These are phyloP conservation scores for Diuraphis noxia DNA, from an alignment of 1,140 invertebrate species.

Conservation along the genomic window DNA sequence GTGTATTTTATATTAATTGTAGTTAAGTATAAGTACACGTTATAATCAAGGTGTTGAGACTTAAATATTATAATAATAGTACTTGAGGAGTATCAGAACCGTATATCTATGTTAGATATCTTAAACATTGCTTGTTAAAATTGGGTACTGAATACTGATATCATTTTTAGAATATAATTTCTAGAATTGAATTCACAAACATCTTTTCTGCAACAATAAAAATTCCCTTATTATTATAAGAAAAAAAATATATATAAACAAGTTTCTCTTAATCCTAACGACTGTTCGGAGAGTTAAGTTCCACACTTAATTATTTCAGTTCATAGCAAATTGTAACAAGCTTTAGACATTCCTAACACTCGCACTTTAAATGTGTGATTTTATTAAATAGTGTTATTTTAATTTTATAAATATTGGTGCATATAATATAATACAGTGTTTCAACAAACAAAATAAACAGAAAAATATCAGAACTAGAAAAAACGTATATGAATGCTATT, in stretches of 20 bases:
- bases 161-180: not conserved
- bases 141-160: not conserved
- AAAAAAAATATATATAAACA: not conserved
- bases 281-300: conserved; percentile 24
- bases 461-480: not conserved
- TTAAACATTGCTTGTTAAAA: not conserved
- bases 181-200: not conserved
- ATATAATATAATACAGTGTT: not conserved
- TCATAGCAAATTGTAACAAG: conserved; percentile 28
- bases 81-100: not conserved
- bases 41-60: not conserved
- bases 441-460: not conserved
- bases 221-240: not conserved
- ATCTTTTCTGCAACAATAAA: conserved; percentile 11
- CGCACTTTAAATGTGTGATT: conserved; percentile 1
- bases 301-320: conserved; percentile 32
- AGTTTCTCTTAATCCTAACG: conserved; percentile 18
- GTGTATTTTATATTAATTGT: not conserved
- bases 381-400: not conserved
- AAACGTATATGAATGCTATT: not conserved
- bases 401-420: not conserved
- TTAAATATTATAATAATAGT: not conserved
- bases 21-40: not conserved
- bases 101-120: not conserved
- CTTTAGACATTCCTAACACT: conserved; percentile 39